phyloP scores from a whole-genome alignment of 2,797 vertebrate species.

The Labeo calbasu region DNA sequence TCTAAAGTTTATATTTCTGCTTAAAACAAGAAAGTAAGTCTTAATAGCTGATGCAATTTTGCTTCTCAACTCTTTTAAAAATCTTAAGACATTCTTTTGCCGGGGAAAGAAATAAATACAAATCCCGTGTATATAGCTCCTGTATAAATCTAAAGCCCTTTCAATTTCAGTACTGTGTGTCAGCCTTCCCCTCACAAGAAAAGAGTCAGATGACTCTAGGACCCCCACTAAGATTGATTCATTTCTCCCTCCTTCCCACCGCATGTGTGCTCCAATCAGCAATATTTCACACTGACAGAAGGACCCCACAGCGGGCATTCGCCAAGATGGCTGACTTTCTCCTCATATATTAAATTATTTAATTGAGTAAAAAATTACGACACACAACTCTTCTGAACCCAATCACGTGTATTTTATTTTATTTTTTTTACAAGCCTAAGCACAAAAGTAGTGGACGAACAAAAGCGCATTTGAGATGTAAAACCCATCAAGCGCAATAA shows the following conservation, averaged over 20 bases:
- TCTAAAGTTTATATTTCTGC: background rate
- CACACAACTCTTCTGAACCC: conserved; percentile 31
- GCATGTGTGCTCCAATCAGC: conserved; percentile 78
- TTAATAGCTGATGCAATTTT: background rate
- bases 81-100: background rate
- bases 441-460: conserved; percentile 6
- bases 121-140: background rate
- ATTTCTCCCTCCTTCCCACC: conserved; percentile 75
- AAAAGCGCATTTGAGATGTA: conserved; percentile 32
- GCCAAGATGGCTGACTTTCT: conserved; percentile 60
- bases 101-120: background rate
- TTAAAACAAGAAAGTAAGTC: background rate
- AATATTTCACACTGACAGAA: conserved; percentile 83
- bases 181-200: conserved; percentile 57
- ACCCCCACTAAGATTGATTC: conserved; percentile 78
- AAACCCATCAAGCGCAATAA: conserved; percentile 56
- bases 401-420: conserved; percentile 18
- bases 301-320: conserved; percentile 76
- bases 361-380: conserved; percentile 56
- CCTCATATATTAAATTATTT: conserved; percentile 59
- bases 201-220: conserved; percentile 76
- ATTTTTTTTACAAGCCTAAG: conserved; percentile 9
- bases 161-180: conserved; percentile 35
- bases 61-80: background rate
- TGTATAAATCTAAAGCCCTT: conserved; percentile 23